phyloP scores from a whole-genome alignment of 2,113 vertebrate genomes.

The Syngnathus scovelli region DNA sequence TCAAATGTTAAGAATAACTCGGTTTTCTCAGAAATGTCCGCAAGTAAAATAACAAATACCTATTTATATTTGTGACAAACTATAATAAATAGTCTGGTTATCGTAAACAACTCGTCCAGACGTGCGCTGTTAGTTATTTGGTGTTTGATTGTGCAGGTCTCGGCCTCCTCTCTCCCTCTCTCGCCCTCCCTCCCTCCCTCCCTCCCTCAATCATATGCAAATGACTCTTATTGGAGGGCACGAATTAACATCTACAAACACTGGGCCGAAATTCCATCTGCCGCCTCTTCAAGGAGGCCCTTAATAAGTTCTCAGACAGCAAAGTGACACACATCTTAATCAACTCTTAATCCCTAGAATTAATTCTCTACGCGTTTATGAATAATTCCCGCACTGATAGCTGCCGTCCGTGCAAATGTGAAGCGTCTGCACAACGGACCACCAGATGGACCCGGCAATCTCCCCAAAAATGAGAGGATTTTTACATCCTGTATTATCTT shows the following conservation, averaged over 20 bases:
- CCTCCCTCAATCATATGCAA: constrained; percentile 81
- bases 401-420: constrained; percentile 70
- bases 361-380: constrained; percentile 88
- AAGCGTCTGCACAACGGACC: constrained; percentile 58
- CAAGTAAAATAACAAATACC: neutral
- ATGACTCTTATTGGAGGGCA: constrained; percentile 78
- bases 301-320: constrained; percentile 95
- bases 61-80: neutral
- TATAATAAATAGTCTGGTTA: neutral
- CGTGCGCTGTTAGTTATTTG: neutral
- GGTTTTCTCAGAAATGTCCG: neutral
- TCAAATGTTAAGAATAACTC: neutral
- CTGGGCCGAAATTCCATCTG: constrained; percentile 90
- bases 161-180: constrained; percentile 64
- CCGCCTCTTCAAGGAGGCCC: constrained; percentile 78
- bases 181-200: no score
- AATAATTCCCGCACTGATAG: constrained; percentile 82
- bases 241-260: constrained; percentile 96
- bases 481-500: constrained; percentile 39
- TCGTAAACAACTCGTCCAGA: neutral
- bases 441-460: constrained; percentile 69
- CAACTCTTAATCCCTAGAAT: constrained; percentile 93
- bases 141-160: constrained; percentile 26
- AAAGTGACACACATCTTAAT: constrained; percentile 98
- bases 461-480: constrained; percentile 59